These are phyloP conservation scores for Cynocephalus volans DNA, from an alignment of 2,113 vertebrate species.

Conservation along the genomic window DNA sequence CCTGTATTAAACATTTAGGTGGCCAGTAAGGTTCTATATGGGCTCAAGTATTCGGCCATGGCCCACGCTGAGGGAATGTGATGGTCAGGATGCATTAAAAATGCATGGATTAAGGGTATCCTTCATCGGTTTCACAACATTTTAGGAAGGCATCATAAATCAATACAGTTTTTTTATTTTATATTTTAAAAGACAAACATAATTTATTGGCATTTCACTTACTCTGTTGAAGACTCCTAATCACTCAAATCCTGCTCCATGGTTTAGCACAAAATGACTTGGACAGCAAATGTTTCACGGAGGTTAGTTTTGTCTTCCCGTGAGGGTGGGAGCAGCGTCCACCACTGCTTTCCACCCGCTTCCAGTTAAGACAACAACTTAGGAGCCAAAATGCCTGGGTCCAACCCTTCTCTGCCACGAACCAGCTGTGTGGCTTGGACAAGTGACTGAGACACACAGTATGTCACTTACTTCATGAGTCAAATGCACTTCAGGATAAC, in stretches of 20 bases:
- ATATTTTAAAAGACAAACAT: neutral
- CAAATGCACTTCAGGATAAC: neutral
- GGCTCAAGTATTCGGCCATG: neutral
- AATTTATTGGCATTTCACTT: neutral
- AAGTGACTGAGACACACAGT: neutral
- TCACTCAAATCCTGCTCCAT: neutral
- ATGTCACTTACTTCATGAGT: neutral
- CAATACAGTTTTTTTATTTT: neutral
- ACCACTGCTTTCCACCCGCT: neutral
- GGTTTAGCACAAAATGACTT: neutral
- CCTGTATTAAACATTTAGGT: neutral
- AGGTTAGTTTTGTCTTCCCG: neutral
- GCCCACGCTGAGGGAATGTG: neutral
- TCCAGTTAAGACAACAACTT: no score
- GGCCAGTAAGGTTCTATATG: neutral
- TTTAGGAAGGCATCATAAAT: neutral
- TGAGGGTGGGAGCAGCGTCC: neutral
- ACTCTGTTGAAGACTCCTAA: neutral
- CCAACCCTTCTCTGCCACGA: neutral
- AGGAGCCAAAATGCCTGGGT: neutral
- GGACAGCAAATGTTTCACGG: neutral
- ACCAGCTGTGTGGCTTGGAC: neutral
- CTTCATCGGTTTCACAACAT: neutral
- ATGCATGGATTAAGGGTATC: neutral
- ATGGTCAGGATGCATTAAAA: neutral